phyloP scores from a whole-genome alignment of 2,113 vertebrate genomes.

The Trichomycterus rosablanca region DNA sequence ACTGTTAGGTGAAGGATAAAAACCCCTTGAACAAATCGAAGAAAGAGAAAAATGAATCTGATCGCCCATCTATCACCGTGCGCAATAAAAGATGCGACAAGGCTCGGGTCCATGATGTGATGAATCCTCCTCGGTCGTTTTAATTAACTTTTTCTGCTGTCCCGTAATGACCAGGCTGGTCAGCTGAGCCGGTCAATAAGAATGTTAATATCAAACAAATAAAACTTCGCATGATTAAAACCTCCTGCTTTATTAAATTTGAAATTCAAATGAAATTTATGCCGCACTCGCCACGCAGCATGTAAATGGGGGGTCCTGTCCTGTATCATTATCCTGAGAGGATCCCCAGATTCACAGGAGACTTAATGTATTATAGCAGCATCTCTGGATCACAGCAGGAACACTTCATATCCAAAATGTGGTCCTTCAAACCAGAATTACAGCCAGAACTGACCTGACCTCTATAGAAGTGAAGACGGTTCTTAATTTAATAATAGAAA shows the following conservation, averaged over 20 bases:
- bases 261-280: slow-evolving; percentile 99
- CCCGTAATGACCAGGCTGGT: slow-evolving; percentile 99
- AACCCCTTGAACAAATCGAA: slow-evolving; percentile 93
- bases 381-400: slow-evolving; percentile 17
- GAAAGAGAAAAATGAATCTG: slow-evolving; percentile 99
- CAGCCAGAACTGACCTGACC: not conserved
- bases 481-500: no score
- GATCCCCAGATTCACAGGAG: slow-evolving; percentile 34
- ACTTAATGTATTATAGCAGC: slow-evolving; percentile 19
- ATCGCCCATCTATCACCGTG: slow-evolving; percentile 89
- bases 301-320: slow-evolving; percentile 78
- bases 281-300: slow-evolving; percentile 84
- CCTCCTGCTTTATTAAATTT: slow-evolving; percentile 99
- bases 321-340: slow-evolving; percentile 70
- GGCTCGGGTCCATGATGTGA: slow-evolving; percentile 98
- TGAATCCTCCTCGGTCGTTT: slow-evolving; percentile 99
- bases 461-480: no score
- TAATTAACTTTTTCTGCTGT: slow-evolving; percentile 99
- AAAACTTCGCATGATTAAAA: slow-evolving; percentile 99
- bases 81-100: slow-evolving; percentile 96
- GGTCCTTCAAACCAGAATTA: not conserved
- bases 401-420: not conserved
- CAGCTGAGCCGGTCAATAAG: slow-evolving; percentile 99
- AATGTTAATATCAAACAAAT: slow-evolving; percentile 99
- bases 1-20: no score